Base-by-base conservation (phyloP, 53 echinoderm and acorn worm genomes). In the Apostichopus leukothele region DNA sequence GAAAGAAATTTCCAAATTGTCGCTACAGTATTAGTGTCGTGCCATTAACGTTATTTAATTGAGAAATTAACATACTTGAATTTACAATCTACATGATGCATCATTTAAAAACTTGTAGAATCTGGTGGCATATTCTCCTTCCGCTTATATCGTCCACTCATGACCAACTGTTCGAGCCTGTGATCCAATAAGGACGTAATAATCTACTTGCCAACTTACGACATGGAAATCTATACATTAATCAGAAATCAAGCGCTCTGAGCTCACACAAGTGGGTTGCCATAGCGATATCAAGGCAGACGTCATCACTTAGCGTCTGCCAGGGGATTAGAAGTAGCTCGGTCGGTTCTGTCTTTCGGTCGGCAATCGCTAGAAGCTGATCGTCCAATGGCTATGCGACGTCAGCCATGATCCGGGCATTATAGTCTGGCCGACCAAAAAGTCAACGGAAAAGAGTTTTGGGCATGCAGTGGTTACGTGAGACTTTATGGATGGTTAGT, bases 301-400 rank as follows among this genome's bases (percentile, higher is more conserved):
- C 86, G 86, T 86, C 86, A 86, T 86, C 86, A 86, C 50, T 86
- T 68, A 67, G 71, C 61, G 81, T 55, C 81, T 81, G 81, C 59
- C 81, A 20, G 54, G 81, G 81, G 81, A 23, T 81, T 59, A 71
- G 55, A 54, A 81, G 81, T 81, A 54, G 81, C 81, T 21, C 18
- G 71, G 18, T 71, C 21, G 53, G 81, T 81, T 81, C 19, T 81
- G 81, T 54, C 51, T 54, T 20, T 54, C 19, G 2, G 23, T 19
- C 39, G 39, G 39, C 39, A 39, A 55, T 81, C 21, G 81, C 81
- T 59, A 11, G 19, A 59, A 59, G 81, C 81, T 20, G 54, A n/a
- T 81, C 81, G n/a, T 81, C 81, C 59, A 16, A 81, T 20, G 55
- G 81, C 81, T 25, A 81, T 21, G 81, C 81, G 7, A 14, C 81